These are phyloP conservation scores for Oceanodroma leucorhoa DNA, from an alignment of 2,797 vertebrate genomes.

Conservation along the genomic window DNA sequence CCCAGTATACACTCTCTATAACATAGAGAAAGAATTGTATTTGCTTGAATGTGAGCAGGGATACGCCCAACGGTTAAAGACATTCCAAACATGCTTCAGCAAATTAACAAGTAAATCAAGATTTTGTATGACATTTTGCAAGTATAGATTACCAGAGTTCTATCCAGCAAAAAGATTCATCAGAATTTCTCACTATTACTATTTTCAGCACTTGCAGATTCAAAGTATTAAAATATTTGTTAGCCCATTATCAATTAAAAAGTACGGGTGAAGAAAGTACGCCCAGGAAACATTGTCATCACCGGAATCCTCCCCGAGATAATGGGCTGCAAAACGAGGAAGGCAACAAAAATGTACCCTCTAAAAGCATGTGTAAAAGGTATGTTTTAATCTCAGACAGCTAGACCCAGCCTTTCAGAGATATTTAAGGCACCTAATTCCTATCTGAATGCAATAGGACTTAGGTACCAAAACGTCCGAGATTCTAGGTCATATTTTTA, in stretches of 20 bases:
- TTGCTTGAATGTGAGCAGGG: not conserved
- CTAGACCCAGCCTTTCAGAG: not conserved
- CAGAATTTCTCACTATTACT: not conserved
- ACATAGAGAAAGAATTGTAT: not conserved
- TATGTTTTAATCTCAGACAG: not conserved
- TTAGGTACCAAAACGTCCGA: not conserved
- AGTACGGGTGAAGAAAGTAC: not conserved
- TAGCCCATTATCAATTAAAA: not conserved
- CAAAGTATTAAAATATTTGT: not conserved
- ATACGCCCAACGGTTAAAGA: not conserved
- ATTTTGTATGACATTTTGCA: not conserved
- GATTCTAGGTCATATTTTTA: not conserved
- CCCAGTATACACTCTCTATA: not conserved
- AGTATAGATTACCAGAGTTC: not conserved
- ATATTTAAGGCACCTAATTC: not conserved
- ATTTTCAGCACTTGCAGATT: not conserved
- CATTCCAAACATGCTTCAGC: not conserved
- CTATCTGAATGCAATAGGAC: not conserved
- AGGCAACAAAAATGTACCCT: not conserved
- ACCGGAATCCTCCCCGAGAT: rapidly evolving
- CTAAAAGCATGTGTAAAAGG: not conserved
- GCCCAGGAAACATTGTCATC: not conserved
- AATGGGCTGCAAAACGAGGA: not conserved
- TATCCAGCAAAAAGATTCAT: not conserved
- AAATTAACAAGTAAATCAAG: not conserved